Evolutionary conservation across 1,140 invertebrate species (phyloP), one percentile per base, ranked within the genome.

Genomic region (Eumeta japonica): DNA sequence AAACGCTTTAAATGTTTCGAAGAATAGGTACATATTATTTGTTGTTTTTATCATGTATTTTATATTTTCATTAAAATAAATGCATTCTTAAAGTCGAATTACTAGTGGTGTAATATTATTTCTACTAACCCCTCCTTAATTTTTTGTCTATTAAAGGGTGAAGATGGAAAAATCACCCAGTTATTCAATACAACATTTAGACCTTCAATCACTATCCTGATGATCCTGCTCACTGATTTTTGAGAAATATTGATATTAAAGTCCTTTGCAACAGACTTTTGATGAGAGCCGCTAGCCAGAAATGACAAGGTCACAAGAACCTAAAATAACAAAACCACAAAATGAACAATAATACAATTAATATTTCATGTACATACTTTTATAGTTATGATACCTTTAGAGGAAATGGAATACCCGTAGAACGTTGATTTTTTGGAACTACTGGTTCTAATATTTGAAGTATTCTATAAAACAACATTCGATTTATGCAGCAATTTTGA

Each of bases 91-190:
- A n/a, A n/a, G n/a, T n/a, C n/a, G n/a, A n/a, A n/a, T n/a, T n/a
- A 7, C n/a, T 24, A 7, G 20, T 24, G n/a, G n/a, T n/a, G n/a
- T n/a, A n/a, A n/a, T n/a, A n/a, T n/a, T n/a, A n/a, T n/a, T n/a
- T n/a, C n/a, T n/a, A n/a, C 41, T 38, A 38, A 60, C 57, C 57
- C 57, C 41, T 55, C 52, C 41, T 60, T 60, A 4, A 60, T 48
- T 28, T 50, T 35, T 17, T 50, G 42, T 28, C 54, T 53, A 24
- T 57, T 51, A 13, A 30, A 11, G n/a, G 37, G 15, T 32, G 36
- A 43, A 18, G 45, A 36, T 3, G 54, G 57, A 34, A 60, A 60
- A 12, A 53, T 36, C 4, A 60, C 33, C 45, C 50, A 55, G 19
- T 55, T 38, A 35, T 58, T 35, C 2, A 60, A 36, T 2, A 55